These are phyloP conservation scores for Brenthis hecate DNA, from an alignment of 2,888 invertebrate genomes.

Conservation along the genomic window DNA sequence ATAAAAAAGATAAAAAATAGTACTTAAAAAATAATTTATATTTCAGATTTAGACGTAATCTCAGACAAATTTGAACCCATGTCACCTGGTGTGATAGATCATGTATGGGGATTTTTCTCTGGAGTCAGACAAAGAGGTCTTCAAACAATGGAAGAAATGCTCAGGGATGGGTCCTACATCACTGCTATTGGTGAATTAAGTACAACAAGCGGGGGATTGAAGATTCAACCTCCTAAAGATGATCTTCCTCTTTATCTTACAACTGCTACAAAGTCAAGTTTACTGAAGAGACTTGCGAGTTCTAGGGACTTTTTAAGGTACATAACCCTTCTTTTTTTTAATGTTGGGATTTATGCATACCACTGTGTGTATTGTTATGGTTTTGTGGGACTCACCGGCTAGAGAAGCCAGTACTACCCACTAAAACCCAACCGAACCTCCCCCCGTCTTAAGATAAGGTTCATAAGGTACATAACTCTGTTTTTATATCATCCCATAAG, in stretches of 20 bases:
- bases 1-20: background rate
- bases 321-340: too few species aligned
- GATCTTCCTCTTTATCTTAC: slow-evolving; percentile 90
- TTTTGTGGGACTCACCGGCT: too few species aligned
- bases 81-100: slow-evolving; percentile 88
- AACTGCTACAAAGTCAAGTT: slow-evolving; percentile 88
- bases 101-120: slow-evolving; percentile 92
- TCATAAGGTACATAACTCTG: too few species aligned
- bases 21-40: background rate
- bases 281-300: slow-evolving; percentile 88
- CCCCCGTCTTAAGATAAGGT: too few species aligned
- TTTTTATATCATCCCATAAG: too few species aligned
- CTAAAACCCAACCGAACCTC: too few species aligned
- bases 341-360: too few species aligned
- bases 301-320: slow-evolving; percentile 87
- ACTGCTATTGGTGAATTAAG: slow-evolving; percentile 91
- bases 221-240: slow-evolving; percentile 87
- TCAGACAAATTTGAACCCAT: slow-evolving; percentile 92
- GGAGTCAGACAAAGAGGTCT: slow-evolving; percentile 92
- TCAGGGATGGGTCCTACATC: slow-evolving; percentile 90
- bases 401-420: too few species aligned
- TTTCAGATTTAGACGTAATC: slow-evolving; percentile 88
- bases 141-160: slow-evolving; percentile 93
- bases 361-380: too few species aligned
- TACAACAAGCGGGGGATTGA: slow-evolving; percentile 83